Base-by-base conservation (phyloP, 2,113 vertebrate species). In the Zapus hudsonius region DNA sequence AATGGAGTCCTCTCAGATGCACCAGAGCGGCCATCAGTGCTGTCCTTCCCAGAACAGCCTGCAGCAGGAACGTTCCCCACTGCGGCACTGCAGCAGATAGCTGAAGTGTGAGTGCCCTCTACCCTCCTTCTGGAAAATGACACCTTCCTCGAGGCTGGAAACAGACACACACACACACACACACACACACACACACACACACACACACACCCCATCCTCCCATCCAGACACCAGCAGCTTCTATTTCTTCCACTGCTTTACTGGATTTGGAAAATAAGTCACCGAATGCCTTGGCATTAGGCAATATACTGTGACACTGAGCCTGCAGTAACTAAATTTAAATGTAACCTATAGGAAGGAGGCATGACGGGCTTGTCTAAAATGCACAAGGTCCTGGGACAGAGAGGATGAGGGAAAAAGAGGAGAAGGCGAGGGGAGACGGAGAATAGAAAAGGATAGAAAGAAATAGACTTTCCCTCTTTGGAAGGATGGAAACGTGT, bases 21-120 rank as follows among this genome's bases (percentile, higher is more conserved):
- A n/a, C 29, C 40, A 47, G 13, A 73, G 89, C 80, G 84, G 73
- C 87, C 66, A 70, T 88, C 66, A 55, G 47, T 42, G n/a, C 84
- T 44, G 76, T 55, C 70, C 67, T 96, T 91, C 87, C 76, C n/a
- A 67, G 70, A 92, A 84, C 87, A 74, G 42, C 23, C 75, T 80
- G 57, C 47, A 82, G 47, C 55, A 89, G 91, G 90, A 82, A 93
- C 93, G 2, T 31, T 44, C 42, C 63, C 1, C 78, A 79, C 47
- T 57, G 90, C 91, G 69, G 90, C 92, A 57, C 61, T 89, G 91
- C 55, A 74, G 92, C 79, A 94, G 92, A 94, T 95, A 97, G 88
- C 93, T 95, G 97, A 96, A 96, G 90, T 95, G 72, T 95, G 95
- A 97, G 95, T 94, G 97, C 96, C 97, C 97, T 97, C 97, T 97